Conservation (phyloP, 1,140 invertebrate genomes). For the Cydia splendana region DNA sequence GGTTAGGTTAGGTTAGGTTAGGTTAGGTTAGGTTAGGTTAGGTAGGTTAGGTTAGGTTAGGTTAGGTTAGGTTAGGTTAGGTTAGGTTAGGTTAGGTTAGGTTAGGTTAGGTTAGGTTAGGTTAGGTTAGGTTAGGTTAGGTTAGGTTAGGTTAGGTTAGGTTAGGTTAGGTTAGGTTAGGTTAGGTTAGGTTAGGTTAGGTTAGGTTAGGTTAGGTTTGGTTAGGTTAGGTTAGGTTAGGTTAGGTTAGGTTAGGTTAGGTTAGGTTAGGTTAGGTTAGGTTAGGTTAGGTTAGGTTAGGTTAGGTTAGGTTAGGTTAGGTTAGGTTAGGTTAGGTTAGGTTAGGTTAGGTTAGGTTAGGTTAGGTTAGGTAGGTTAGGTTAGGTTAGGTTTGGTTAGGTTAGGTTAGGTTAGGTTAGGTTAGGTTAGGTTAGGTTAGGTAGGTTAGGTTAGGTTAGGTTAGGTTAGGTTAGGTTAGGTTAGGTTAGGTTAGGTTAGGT, state of each 20-base stretch:
- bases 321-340: slow-evolving; percentile 28
- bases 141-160: slow-evolving; percentile 41
- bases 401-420: slow-evolving; percentile 32
- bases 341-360: slow-evolving; percentile 34
- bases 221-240: slow-evolving; percentile 37
- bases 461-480: neutral
- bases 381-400: slow-evolving; percentile 32
- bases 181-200: slow-evolving; percentile 40
- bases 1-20: slow-evolving; percentile 44
- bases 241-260: slow-evolving; percentile 36
- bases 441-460: no score
- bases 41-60: no score
- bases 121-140: slow-evolving; percentile 44
- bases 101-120: slow-evolving; percentile 55
- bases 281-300: slow-evolving; percentile 42
- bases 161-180: slow-evolving; percentile 42
- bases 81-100: slow-evolving; percentile 59
- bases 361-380: no score
- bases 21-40: slow-evolving; percentile 51
- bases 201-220: slow-evolving; percentile 36
- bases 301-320: slow-evolving; percentile 37
- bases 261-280: slow-evolving; percentile 40
- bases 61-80: slow-evolving; percentile 57
- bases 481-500: slow-evolving; percentile 37
- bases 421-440: slow-evolving; percentile 28